Conservation (phyloP, 2,797 vertebrate genomes). For the Mormyrus proboscirostris region DNA sequence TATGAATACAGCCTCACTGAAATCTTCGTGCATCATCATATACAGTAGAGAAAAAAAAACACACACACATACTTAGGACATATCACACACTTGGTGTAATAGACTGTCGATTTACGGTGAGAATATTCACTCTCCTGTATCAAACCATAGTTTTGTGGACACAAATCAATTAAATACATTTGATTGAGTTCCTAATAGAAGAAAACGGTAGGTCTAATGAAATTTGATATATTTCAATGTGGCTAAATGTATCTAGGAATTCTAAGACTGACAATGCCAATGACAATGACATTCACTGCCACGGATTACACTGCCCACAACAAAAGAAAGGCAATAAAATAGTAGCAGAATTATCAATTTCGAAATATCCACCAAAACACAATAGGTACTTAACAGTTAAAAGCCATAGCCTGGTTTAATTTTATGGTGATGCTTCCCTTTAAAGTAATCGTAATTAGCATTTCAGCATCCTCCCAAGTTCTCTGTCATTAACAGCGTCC, state of each 20-base stretch:
- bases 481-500: neutral
- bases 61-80: neutral
- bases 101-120: neutral
- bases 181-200: neutral
- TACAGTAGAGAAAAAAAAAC: neutral
- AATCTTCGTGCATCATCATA: neutral
- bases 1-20: neutral
- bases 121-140: neutral
- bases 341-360: neutral
- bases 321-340: neutral
- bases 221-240: neutral
- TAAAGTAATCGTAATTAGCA: neutral
- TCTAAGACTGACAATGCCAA: neutral
- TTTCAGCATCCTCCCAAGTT: neutral
- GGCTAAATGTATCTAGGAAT: neutral
- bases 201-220: neutral
- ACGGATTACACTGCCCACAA: neutral
- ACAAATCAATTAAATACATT: neutral
- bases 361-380: neutral
- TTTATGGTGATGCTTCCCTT: neutral
- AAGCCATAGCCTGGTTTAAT: neutral
- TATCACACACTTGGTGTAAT: neutral
- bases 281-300: neutral
- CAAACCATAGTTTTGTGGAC: neutral
- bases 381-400: neutral